phyloP scores from a whole-genome alignment of 2,113 vertebrate species.

The Ascaphus truei region DNA sequence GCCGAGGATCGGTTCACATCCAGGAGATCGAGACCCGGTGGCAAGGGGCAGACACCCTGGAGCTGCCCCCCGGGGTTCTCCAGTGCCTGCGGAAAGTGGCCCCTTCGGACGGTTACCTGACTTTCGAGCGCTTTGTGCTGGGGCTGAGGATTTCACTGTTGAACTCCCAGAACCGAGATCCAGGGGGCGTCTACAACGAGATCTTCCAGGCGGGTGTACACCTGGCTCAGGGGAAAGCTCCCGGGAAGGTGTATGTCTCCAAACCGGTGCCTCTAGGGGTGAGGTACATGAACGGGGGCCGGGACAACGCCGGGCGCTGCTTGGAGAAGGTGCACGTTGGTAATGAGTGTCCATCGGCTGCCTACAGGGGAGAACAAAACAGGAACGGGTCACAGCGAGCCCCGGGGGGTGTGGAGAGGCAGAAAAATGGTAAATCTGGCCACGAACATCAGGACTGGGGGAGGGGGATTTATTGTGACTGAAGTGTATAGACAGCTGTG shows the following conservation, averaged over 20 bases:
- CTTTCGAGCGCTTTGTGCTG: slow-evolving; percentile 86
- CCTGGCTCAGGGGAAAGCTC: slow-evolving; percentile 29
- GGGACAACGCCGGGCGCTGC: slow-evolving; percentile 18
- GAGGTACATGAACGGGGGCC: background rate
- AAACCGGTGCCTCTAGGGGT: background rate
- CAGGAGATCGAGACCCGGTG: slow-evolving; percentile 93
- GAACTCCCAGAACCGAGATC: slow-evolving; percentile 55
- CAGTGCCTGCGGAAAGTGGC: slow-evolving; percentile 74
- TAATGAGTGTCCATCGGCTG: background rate
- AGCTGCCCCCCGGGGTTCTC: slow-evolving; percentile 81
- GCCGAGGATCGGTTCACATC: slow-evolving; percentile 82
- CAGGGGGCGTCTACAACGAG: no score
- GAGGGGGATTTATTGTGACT: no score
- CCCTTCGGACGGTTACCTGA: slow-evolving; percentile 83
- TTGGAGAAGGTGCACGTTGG: slow-evolving; percentile 35
- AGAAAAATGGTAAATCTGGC: no score
- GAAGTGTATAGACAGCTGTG: no score
- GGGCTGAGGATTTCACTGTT: slow-evolving; percentile 81
- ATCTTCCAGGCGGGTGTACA: slow-evolving; percentile 12
- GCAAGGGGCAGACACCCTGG: slow-evolving; percentile 76
- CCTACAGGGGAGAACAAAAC: slow-evolving; percentile 33
- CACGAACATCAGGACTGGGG: no score
- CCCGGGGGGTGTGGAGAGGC: no score
- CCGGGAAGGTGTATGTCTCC: slow-evolving; percentile 2
- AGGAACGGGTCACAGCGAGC: slow-evolving; percentile 21